Base-by-base conservation (phyloP, 2,797 vertebrate species). In the Euphonia xanthogaster region DNA sequence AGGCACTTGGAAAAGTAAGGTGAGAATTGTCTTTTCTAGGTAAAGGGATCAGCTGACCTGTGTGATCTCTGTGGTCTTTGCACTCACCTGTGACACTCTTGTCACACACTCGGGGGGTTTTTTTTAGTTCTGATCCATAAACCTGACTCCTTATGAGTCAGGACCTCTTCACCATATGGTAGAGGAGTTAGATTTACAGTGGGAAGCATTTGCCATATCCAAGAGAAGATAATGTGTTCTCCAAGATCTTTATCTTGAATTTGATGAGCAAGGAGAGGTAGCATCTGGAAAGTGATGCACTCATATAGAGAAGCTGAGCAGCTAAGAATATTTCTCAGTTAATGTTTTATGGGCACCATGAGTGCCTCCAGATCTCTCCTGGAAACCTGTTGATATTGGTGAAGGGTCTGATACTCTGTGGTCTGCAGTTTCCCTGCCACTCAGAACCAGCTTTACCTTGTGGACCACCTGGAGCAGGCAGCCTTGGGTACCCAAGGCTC, bases 61-160 rank as follows among this genome's bases (percentile, higher is more conserved):
- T 13, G 50, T 53, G 72, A 39, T 70, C 21, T 47, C 37, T 83
- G 42, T 67, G 54, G 33, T 70, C 55, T 60, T 60, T 62, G 20
- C 58, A 19, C 27, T 89, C 22, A 45, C 1, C 3, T 31, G 47
- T 76, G 68, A 72, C 27, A 27, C 14, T 35, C 30, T 53, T 47
- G 35, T 39, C 35, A 50, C 50, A 61, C 4, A 4, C 4, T 65
- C 5, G 2, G 3, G 4, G 7, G 2, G 0, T 6, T 55, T 51
- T 72, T 86, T 90, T 57, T 30, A 45, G 33, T 85, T 79, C 27
- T 67, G 18, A 54, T 63, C 31, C 15, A 18, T 54, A 72, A 72
- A 86, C n/a, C 61, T 67, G 39, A 44, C 18, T 76, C 28, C 4
- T 58, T 58, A 21, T 28, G 31, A 89, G 20, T 76, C 55, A 74